Percentiles rank a stretch among this genome's conserved stretches.
These are phyloP conservation scores for Mellivora capensis DNA, from an alignment of 2,113 vertebrate species.

Conservation along the genomic window DNA sequence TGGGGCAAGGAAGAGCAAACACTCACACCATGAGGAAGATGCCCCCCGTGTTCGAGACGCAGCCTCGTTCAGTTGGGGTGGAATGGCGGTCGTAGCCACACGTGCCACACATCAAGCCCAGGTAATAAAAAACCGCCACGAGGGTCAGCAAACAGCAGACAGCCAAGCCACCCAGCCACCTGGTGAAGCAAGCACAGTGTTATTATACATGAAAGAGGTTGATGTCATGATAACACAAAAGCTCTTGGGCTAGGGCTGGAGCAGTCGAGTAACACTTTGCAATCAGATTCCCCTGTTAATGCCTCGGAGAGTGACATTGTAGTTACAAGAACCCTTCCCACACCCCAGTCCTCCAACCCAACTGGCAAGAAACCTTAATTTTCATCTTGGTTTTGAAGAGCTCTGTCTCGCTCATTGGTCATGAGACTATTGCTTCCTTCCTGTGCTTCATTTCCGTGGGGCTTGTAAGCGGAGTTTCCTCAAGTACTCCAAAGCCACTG, in stretches of 20 bases:
- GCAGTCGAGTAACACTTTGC: fast-evolving
- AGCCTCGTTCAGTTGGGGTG: constrained; percentile 94
- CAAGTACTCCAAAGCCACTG: not conserved
- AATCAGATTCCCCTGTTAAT: fast-evolving
- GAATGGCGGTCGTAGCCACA: constrained; percentile 90
- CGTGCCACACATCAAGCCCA: constrained; percentile 92
- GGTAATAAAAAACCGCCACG: constrained; percentile 91
- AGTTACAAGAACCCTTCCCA: not conserved
- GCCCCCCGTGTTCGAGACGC: constrained; percentile 95
- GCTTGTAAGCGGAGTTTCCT: not conserved
- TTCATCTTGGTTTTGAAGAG: not conserved
- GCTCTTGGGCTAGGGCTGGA: fast-evolving
- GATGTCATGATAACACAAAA: fast-evolving
- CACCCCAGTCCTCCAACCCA: not conserved
- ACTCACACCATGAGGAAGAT: constrained; percentile 98
- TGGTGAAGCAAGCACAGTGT: constrained; percentile 68
- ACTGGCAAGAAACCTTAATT: not conserved
- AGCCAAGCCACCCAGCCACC: constrained; percentile 91
- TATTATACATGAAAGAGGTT: fast-evolving
- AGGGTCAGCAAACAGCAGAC: constrained; percentile 92
- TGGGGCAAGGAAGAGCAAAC: not conserved
- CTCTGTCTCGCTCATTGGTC: fast-evolving
- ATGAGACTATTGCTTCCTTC: not conserved
- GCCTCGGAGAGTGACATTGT: fast-evolving
- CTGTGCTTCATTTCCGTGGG: not conserved